phyloP scores from a whole-genome alignment of 2,113 vertebrate genomes.

The Poeciliopsis prolifica region DNA sequence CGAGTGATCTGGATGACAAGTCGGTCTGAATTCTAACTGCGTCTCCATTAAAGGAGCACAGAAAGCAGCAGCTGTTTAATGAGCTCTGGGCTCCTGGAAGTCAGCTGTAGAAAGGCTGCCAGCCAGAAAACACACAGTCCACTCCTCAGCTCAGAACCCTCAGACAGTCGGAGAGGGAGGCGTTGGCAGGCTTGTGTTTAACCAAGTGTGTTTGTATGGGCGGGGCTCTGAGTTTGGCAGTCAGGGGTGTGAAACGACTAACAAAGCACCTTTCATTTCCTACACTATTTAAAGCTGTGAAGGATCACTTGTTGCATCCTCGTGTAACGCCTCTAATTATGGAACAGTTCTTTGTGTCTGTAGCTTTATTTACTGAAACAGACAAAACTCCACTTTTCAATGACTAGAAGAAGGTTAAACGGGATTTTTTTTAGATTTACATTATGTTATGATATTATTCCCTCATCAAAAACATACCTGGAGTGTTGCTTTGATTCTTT shows the following conservation, averaged over 20 bases:
- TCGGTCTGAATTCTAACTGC: too few relatives aligned
- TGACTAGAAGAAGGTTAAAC: background rate
- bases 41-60: too few relatives aligned
- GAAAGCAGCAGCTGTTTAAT: background rate
- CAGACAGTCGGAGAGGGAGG: conserved; percentile 9
- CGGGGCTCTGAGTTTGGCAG: background rate
- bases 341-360: background rate
- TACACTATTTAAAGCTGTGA: conserved; percentile 48
- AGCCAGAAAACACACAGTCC: conserved; percentile 13
- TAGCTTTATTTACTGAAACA: background rate
- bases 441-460: too few relatives aligned
- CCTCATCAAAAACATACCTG: too few relatives aligned
- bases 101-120: conserved; percentile 9
- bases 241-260: conserved; percentile 3
- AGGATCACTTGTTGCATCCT: background rate
- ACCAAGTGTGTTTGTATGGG: conserved; percentile 23
- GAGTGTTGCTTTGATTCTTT: too few relatives aligned
- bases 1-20: too few relatives aligned
- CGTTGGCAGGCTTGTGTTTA: conserved; percentile 2
- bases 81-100: conserved; percentile 29
- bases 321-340: background rate
- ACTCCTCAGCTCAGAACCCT: background rate
- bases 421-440: too few relatives aligned
- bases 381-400: background rate
- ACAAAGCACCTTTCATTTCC: conserved; percentile 48